Conservation (phyloP, 2,113 vertebrate genomes). For the Pseudonaja textilis region DNA sequence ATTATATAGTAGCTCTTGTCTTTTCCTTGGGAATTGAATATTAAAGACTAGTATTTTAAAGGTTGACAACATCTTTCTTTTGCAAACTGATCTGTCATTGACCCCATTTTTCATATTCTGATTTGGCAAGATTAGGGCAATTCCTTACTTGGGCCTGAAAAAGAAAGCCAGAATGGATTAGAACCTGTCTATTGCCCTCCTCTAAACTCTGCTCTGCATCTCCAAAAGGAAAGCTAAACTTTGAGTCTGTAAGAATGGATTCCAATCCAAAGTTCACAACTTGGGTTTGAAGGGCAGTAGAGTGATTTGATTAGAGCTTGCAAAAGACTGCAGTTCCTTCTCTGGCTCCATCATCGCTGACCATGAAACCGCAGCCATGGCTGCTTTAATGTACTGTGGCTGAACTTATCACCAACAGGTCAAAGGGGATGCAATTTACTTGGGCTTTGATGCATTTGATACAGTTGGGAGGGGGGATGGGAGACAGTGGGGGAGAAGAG, state of each 20-base stretch:
- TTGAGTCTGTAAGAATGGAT: background rate
- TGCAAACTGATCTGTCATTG: background rate
- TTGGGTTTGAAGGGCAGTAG: conserved; percentile 26
- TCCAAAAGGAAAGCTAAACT: background rate
- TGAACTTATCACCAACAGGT: conserved; percentile 64
- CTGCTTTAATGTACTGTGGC: conserved; percentile 59
- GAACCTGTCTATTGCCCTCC: background rate
- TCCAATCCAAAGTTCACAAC: background rate
- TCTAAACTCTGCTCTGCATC: background rate
- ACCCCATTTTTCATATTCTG: background rate
- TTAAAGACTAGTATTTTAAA: background rate
- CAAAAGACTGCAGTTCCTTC: conserved; percentile 26
- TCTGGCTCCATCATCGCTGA: conserved; percentile 32
- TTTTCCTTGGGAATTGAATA: background rate
- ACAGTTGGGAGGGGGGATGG: conserved; percentile 74
- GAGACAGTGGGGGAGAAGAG: conserved; percentile 50
- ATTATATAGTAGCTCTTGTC: background rate
- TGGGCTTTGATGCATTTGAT: conserved; percentile 91
- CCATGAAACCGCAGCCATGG: conserved; percentile 60
- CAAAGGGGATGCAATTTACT: conserved; percentile 79
- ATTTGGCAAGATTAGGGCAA: background rate
- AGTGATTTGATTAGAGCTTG: background rate
- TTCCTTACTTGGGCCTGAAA: background rate
- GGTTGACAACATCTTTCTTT: background rate
- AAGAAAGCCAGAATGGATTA: background rate